phyloP scores from a whole-genome alignment of 2,797 vertebrate species.

The Oreochromis grahami region DNA sequence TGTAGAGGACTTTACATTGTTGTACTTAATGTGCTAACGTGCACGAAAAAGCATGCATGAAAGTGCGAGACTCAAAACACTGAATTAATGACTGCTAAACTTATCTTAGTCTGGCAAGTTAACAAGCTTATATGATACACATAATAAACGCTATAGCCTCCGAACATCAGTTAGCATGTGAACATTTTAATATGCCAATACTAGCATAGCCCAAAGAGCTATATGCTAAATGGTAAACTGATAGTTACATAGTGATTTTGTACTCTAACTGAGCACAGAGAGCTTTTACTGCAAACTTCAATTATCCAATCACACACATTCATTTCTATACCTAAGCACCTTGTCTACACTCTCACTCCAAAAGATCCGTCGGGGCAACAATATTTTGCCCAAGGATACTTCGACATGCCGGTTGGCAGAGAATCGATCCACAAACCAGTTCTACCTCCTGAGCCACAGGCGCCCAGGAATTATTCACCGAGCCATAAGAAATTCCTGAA shows the following conservation, averaged over 20 bases:
- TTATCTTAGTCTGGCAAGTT: background rate
- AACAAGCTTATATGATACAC: background rate
- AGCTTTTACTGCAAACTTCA: background rate
- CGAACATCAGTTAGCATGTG: background rate
- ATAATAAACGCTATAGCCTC: background rate
- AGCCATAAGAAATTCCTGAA: background rate
- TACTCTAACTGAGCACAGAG: background rate
- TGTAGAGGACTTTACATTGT: background rate
- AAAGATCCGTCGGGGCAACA: background rate
- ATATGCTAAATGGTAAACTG: background rate
- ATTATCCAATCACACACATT: background rate
- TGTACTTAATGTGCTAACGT: background rate
- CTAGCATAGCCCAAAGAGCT: background rate
- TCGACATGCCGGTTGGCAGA: background rate
- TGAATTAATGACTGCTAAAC: background rate
- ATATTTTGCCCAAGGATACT: background rate
- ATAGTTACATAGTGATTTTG: background rate
- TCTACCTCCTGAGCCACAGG: background rate
- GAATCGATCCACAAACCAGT: background rate
- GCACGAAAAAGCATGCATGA: background rate
- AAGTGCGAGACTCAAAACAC: background rate
- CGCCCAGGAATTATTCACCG: background rate
- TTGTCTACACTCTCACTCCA: background rate
- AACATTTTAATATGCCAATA: background rate
- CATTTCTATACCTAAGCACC: background rate